Base-by-base conservation (phyloP, 2,113 vertebrate species). In the Nibea coibor region DNA sequence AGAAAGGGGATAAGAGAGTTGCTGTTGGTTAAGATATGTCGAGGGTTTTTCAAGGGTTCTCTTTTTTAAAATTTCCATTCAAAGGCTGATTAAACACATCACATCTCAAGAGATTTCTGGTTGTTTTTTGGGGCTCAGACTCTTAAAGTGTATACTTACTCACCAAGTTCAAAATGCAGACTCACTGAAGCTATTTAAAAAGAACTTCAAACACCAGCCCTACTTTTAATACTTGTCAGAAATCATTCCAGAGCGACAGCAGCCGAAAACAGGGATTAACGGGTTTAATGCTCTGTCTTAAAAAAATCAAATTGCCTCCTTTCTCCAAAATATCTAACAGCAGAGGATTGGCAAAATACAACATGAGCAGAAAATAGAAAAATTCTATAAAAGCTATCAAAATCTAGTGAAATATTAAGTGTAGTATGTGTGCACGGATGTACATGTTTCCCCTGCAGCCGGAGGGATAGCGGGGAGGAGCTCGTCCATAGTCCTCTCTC, bases 151-250 rank as follows among this genome's bases (percentile, higher is more conserved):
- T 72, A 4, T 48, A 59, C 61, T 57, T 73, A 79, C 59, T 35
- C 53, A 71, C 42, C 10, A 45, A 22, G 17, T 70, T 62, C 17
- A 75, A 77, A 82, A 68, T 75, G 58, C 71, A 65, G 42, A 80
- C 28, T 81, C 51, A 3, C 16, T 71, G 39, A 82, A 76, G 65
- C 56, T 62, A n/a, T 67, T 76, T 59, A 57, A 72, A 75, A 69
- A 69, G 42, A 78, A 65, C 82, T 86, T 90, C 61, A 87, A 87
- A 88, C 75, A 54, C 10, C 48, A 39, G 39, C 42, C 31, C 58
- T 43, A 76, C 70, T 89, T 88, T 83, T 79, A 89, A 83, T 84
- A 83, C 82, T 72, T 78, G 67, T 75, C 85, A 86, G 24, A 73
- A 80, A 87, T 82, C 31, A 15, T 78, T 80, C 63, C 56, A 57